Conservation (phyloP, 2,113 vertebrate genomes). For the Microtus pennsylvanicus region DNA sequence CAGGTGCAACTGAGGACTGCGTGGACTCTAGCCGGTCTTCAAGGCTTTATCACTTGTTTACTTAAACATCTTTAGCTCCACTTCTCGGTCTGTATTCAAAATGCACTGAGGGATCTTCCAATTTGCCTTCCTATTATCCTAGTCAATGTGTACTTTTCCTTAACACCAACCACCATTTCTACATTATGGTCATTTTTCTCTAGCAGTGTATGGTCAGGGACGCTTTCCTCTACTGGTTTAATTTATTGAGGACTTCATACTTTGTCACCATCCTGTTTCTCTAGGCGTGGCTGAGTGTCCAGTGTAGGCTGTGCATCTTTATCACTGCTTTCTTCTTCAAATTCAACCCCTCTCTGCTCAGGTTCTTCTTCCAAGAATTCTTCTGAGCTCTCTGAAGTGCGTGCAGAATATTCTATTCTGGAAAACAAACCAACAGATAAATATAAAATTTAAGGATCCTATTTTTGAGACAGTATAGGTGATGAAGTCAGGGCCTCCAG, state of each 20-base stretch:
- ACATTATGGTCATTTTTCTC: neutral
- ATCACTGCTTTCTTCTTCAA: constrained; percentile 64
- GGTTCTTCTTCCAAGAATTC: constrained; percentile 68
- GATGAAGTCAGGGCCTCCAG: neutral
- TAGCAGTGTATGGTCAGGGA: neutral
- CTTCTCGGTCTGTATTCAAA: constrained; percentile 39
- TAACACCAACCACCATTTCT: constrained; percentile 6
- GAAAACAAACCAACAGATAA: constrained; percentile 43
- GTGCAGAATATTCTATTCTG: constrained; percentile 75
- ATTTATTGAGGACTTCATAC: constrained; percentile 65
- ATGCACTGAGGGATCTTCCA: neutral
- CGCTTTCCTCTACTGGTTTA: constrained; percentile 37
- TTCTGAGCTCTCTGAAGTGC: constrained; percentile 77
- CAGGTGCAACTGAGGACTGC: neutral
- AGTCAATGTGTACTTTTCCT: neutral
- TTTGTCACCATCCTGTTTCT: constrained; percentile 82
- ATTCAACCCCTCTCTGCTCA: constrained; percentile 61
- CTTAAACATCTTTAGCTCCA: neutral
- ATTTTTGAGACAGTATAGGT: too few species aligned
- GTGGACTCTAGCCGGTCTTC: neutral
- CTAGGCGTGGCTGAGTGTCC: constrained; percentile 64
- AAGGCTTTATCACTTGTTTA: neutral
- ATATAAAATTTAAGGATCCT: constrained; percentile 42
- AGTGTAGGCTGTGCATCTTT: constrained; percentile 3
- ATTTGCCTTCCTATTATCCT: neutral